Evolutionary conservation across 2,113 vertebrate genomes (phyloP).

Genomic region (Lathamus discolor): DNA sequence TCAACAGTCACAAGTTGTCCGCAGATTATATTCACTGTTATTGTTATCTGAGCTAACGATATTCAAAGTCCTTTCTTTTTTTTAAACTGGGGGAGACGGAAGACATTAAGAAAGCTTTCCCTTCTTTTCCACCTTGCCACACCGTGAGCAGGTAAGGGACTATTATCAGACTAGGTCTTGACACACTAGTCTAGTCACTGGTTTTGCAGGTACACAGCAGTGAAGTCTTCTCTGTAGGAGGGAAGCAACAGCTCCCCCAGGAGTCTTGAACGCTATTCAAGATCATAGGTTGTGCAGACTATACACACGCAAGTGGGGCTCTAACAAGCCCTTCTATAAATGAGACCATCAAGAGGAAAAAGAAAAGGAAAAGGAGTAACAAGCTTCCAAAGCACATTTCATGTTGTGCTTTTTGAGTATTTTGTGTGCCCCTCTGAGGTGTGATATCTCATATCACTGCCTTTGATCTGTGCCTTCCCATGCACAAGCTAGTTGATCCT

Average conservation of each 20-base stretch:
- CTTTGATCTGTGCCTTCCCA: neutral
- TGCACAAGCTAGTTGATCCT: neutral
- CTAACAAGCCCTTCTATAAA: neutral
- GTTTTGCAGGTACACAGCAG: neutral
- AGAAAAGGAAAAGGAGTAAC: neutral
- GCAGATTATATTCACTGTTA: neutral
- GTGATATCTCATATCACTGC: neutral
- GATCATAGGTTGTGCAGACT: neutral
- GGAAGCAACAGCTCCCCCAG: neutral
- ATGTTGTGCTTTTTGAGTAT: neutral
- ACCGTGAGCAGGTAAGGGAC: neutral
- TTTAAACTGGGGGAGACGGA: neutral
- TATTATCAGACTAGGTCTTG: neutral
- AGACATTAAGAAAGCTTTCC: neutral
- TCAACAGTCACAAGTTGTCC: neutral
- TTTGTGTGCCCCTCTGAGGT: neutral
- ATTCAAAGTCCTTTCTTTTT: neutral
- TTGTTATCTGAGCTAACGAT: accelerated
- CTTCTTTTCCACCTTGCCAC: neutral
- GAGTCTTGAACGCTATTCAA: neutral
- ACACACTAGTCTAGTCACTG: neutral
- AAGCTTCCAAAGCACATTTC: neutral
- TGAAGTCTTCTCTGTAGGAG: neutral
- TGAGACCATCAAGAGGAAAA: neutral
- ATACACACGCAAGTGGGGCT: neutral